Evolutionary conservation across 2,888 invertebrate genomes (phyloP), one percentile per base, ranked within the genome.

Genomic region (Trichacis sp.): DNA sequence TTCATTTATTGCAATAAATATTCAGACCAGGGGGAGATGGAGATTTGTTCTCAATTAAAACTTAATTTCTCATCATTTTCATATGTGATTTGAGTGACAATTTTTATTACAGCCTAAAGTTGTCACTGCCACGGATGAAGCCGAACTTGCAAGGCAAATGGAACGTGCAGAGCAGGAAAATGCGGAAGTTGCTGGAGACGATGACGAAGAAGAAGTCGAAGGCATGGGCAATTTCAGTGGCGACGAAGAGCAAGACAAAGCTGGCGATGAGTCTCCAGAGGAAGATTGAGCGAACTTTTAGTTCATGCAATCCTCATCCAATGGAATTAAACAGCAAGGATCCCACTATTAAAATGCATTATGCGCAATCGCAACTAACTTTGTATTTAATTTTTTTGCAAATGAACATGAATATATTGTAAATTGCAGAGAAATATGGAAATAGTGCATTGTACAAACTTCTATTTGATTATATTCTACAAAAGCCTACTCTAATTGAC

Each of bases 71-170:
- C n/a, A n/a, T n/a, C n/a, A n/a, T n/a, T n/a, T n/a, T n/a, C n/a
- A n/a, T n/a, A n/a, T n/a, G n/a, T n/a, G n/a, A n/a, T n/a, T n/a
- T n/a, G n/a, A n/a, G n/a, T n/a, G n/a, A n/a, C n/a, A n/a, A n/a
- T 17, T 61, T n/a, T 47, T 29, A 30, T 46, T 29, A 20, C 19
- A 94, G 92, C 97, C 98, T 43, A 97, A 98, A 87, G 97, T 99
- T 69, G 98, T 99, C 20, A 98, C 99, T 0, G 98, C 98, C 54
- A 92, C 95, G 14, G 99, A 99, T 85, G 99, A 99, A 85, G 96
- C 96, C 1, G 98, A 98, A 84, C 86, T 98, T 74, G 93, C 94
- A 51, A 88, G 94, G 78, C 95, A 97, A 85, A 92, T 98, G 92
- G 96, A 97, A 86, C 89, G 93, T 70, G 93, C 97, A 11, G 97